Conservation (phyloP, 1,140 invertebrate genomes). For the Vanessa atalanta region DNA sequence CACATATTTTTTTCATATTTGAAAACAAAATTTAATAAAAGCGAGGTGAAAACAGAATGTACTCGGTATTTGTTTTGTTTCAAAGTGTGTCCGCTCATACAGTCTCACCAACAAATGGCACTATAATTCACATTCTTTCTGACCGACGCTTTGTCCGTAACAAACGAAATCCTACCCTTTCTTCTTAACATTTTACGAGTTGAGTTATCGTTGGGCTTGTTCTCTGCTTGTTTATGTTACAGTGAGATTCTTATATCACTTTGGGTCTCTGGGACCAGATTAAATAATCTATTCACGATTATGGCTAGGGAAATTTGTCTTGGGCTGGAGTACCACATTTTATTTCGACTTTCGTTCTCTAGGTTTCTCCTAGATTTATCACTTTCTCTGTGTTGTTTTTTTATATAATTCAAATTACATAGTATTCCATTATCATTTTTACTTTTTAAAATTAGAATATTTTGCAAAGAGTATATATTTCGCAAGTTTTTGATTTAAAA, state of each 20-base stretch:
- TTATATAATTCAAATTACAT: too few species aligned
- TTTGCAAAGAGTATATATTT: too few species aligned
- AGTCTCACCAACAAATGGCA: conserved; percentile 41
- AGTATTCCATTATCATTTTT: too few species aligned
- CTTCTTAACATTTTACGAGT: conserved; percentile 46
- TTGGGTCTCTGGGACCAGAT: conserved; percentile 14
- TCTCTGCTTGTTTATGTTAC: conserved; percentile 35
- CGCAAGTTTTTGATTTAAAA: too few species aligned
- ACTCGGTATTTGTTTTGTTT: conserved; percentile 11
- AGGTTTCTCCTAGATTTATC: neutral
- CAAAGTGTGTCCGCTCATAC: conserved; percentile 18
- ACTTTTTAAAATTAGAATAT: too few species aligned
- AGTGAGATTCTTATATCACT: conserved; percentile 23
- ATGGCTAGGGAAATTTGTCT: conserved; percentile 1
- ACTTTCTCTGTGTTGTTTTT: neutral
- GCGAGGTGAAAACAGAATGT: conserved; percentile 1
- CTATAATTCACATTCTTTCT: conserved; percentile 54
- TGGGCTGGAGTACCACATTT: neutral
- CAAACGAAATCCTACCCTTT: conserved; percentile 53
- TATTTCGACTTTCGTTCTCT: neutral
- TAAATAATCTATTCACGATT: conserved; percentile 33
- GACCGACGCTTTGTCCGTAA: conserved; percentile 54
- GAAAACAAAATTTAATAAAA: neutral
- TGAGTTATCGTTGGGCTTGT: conserved; percentile 49
- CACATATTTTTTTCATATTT: too few species aligned